Evolutionary conservation across 2,113 vertebrate species (phyloP), one percentile per base, ranked within the genome.

Genomic region (Oryctolagus cuniculus): DNA sequence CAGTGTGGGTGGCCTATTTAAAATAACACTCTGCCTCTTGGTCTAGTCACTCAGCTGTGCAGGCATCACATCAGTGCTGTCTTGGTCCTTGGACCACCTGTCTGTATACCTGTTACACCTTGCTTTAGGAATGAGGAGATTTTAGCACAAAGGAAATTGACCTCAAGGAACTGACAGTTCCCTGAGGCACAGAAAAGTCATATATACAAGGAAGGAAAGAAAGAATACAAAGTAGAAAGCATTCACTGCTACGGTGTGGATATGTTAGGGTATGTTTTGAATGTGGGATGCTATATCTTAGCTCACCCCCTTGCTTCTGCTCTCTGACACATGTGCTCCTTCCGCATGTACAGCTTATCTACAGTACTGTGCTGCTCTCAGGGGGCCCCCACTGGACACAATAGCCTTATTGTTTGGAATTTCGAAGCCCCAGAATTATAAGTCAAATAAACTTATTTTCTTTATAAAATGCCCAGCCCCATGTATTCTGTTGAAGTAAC

Each of bases 21-120:
- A 85, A 64, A 36, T 29, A 87, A 78, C 21, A 55, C 27, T 24
- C 51, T 29, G 0, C 5, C 29, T 27, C 15, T 88, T n/a, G 5
- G 29, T 81, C 73, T 75, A n/a, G 86, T 73, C 38, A 19, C 10
- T 79, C 31, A 16, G 9, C 17, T 31, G 4, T 25, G 21, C 36
- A n/a, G 4, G 27, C 2, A n/a, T 6, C n/a, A 2, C 7, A 0
- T 87, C 19, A 73, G 4, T 27, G 1, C 61, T 3, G 5, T 44
- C 2, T 69, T 69, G 12, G 16, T 55, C 25, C 22, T 1, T 22
- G 27, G 75, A 25, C 34, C 49, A 53, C 1, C 10, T 19, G 5
- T 0, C 10, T 31, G 7, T 22, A 44, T 5, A 24, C 3, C 13
- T 6, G 64, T 27, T 53, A 19, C 6, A 61, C 16, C 53, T n/a